Percentiles rank a stretch among this genome's conserved stretches.
Conservation (phyloP, 2,797 vertebrate genomes). For the Paratrypauchen microcephalus region DNA sequence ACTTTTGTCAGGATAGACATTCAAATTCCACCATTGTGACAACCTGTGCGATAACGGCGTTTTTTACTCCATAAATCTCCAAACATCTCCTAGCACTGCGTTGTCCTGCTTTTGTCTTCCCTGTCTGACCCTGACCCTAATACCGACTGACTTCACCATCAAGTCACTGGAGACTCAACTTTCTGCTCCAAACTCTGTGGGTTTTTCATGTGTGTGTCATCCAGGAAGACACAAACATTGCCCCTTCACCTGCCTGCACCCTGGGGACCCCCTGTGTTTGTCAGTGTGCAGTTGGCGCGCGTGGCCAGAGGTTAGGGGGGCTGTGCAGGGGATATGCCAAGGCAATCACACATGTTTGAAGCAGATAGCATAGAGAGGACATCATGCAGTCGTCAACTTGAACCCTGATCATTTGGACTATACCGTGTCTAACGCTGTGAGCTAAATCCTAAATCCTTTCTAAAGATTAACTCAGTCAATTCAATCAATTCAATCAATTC, state of each 20-base stretch:
- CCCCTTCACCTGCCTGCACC: slow-evolving; percentile 60
- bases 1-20: slow-evolving; percentile 7
- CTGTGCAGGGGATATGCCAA: slow-evolving; percentile 43
- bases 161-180: slow-evolving; percentile 41
- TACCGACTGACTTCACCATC: slow-evolving; percentile 43
- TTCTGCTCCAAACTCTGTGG: slow-evolving; percentile 32
- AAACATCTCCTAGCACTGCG: slow-evolving; percentile 2
- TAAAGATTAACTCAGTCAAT: not conserved
- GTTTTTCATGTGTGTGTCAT: slow-evolving; percentile 45
- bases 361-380: slow-evolving; percentile 6
- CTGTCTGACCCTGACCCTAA: slow-evolving; percentile 35
- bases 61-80: slow-evolving; percentile 3
- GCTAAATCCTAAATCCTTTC: not conserved
- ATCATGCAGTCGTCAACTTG: not conserved
- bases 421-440: not conserved
- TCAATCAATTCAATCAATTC: not conserved
- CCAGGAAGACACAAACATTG: slow-evolving; percentile 42
- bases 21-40: slow-evolving; percentile 6
- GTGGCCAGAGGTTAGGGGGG: slow-evolving; percentile 27
- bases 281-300: slow-evolving; percentile 50
- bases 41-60: not conserved
- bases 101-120: not conserved
- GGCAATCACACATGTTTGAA: slow-evolving; percentile 27
- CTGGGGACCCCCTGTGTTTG: slow-evolving; percentile 49
- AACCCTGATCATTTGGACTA: slow-evolving; percentile 5